Evolutionary conservation across 2,797 vertebrate genomes (phyloP), one percentile per base, ranked within the genome.

Genomic region (Chromis chromis): DNA sequence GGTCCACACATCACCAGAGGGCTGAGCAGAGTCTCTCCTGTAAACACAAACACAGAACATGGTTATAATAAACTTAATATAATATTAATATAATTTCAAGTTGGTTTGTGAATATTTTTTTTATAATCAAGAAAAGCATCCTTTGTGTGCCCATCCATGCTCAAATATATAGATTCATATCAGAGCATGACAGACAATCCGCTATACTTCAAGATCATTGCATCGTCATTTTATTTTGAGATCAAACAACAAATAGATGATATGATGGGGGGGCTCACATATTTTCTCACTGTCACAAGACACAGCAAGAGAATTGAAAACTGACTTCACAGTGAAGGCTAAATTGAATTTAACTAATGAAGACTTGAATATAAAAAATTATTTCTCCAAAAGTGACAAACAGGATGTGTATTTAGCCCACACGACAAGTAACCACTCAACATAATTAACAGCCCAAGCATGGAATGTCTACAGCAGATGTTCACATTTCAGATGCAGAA

Each of bases 1-100:
- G 98, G 98, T 89, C 98, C 98, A 77, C 98, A 99, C 98, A 99
- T 99, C 89, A 99, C 95, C 91, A 96, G 91, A 27, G 94, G 94
- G 94, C 97, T 98, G 73, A 98, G 96, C 84, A 98, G 94, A 0
- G 97, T 98, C 94, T 98, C 97, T 73, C 97, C 97, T 98, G 49
- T 0, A 70, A 83, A 87, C 65, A 90, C 73, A 84, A 94, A 85
- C 22, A 94, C 92, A 85, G 6, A 65, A 16, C 39, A 33, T 11
- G 13, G 11, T 17, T 53, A 11, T 2, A 50, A 24, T 0, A 42
- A 3, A 5, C 17, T 46, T 19, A 19, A 21, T n/a, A n/a, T n/a
- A n/a, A n/a, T n/a, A n/a, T n/a, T n/a, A n/a, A n/a, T 10, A n/a
- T 3, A 9, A n/a, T 6, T 11, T 11, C 7, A 48, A 10, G 19